These are phyloP conservation scores for Tachuris rubrigastra DNA, from an alignment of 2,113 vertebrate genomes.

Conservation along the genomic window DNA sequence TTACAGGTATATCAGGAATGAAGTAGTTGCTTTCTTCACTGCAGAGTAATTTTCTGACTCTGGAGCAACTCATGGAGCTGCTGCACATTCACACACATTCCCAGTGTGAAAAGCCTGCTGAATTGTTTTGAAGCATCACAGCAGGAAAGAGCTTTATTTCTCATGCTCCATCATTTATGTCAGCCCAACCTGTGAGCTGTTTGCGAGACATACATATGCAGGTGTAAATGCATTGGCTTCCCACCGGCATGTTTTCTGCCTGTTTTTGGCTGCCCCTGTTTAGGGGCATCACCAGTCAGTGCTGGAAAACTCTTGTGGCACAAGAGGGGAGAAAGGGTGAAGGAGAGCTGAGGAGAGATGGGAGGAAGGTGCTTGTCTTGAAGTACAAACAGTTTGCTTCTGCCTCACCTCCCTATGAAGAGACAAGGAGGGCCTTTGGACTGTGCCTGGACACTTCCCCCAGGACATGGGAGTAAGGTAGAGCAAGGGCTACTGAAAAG, in stretches of 20 bases:
- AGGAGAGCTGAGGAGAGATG: not conserved
- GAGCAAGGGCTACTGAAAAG: not conserved
- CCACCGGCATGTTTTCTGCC: rapidly evolving
- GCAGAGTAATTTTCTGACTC: not conserved
- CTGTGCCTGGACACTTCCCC: not conserved
- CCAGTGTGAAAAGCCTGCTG: not conserved
- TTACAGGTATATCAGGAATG: not conserved
- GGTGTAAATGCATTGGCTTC: not conserved
- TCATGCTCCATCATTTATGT: rapidly evolving
- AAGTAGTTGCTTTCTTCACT: not conserved
- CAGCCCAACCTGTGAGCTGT: not conserved
- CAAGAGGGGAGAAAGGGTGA: not conserved
- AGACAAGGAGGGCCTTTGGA: not conserved
- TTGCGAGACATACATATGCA: rapidly evolving
- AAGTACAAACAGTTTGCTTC: not conserved
- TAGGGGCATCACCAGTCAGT: not conserved
- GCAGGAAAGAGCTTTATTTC: not conserved
- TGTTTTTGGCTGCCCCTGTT: not conserved
- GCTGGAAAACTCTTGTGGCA: not conserved
- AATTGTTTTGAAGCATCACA: not conserved
- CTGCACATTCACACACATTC: rapidly evolving
- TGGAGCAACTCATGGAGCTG: rapidly evolving
- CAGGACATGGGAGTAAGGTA: not conserved
- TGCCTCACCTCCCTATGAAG: not conserved
- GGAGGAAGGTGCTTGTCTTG: not conserved